Evolutionary conservation across 2,797 vertebrate genomes (phyloP), one percentile per base, ranked within the genome.

Genomic region (Cuniculus paca): DNA sequence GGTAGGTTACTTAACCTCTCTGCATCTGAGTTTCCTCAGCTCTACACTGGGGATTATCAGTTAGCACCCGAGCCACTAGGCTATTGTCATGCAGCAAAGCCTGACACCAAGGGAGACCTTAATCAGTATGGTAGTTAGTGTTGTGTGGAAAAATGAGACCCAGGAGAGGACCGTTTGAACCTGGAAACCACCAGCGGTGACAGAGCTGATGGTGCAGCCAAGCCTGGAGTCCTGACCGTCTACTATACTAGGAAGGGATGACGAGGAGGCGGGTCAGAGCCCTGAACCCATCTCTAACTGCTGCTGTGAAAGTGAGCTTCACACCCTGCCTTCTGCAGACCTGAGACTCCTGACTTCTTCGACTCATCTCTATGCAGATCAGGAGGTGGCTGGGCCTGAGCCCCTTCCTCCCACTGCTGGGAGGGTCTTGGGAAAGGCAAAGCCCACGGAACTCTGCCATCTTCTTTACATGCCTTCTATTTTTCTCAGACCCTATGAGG

Each of bases 371-470:
- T 2, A 34, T 24, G 31, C 3, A 11, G 45, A 54, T 52, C n/a
- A 56, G 34, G 42, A 36, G 8, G 28, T 20, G 68, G 17, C 36
- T 48, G 34, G 26, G 31, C 26, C 36, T 48, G 39, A 20, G 31
- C 20, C 28, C 56, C 36, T 6, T 5, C 16, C 9, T 54, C 13
- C 5, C 0, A 0, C n/a, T 45, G 39, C 28, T 50, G 45, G 48
- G 24, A 45, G 16, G 24, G n/a, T 48, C 28, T 24, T 16, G 60
- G 56, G 60, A 17, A 39, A 19, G 4, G 52, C 8, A 52, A 50
- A 72, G 26, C 3, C 45, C 31, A 17, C 17, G 50, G 54, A 31
- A n/a, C 39, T 56, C 24, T 28, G 65, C 26, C 14, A n/a, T 68
- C 3, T 63, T 58, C 42, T 70, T 39, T 74, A 5, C 0, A 20